phyloP scores from a whole-genome alignment of 30 jellyfish, hydroid and myxozoan species.

The Sanderia malayensis region DNA sequence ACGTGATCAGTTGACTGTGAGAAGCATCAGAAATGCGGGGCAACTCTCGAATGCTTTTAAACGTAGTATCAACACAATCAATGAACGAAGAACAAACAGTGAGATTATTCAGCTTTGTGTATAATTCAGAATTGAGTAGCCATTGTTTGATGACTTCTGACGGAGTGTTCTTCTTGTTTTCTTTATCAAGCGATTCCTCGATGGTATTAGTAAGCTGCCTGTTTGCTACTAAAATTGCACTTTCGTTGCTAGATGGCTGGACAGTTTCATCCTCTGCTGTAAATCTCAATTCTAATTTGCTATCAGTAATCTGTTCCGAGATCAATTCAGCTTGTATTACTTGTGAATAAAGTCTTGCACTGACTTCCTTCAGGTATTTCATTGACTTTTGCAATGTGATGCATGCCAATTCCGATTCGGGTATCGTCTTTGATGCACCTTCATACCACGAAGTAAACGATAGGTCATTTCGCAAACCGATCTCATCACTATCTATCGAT shows the following conservation, averaged over 20 bases:
- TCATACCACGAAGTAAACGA: slow-evolving; percentile 32
- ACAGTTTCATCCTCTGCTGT: background rate
- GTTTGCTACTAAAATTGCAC: slow-evolving; percentile 5
- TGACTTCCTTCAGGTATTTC: background rate
- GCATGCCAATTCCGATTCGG: slow-evolving; percentile 21
- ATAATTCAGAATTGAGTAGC: slow-evolving; percentile 22
- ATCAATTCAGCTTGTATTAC: background rate
- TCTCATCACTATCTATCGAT: background rate
- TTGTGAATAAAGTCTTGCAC: background rate
- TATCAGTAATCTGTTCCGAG: background rate
- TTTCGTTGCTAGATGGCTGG: background rate
- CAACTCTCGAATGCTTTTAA: slow-evolving; percentile 5
- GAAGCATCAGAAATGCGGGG: background rate
- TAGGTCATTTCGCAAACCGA: background rate
- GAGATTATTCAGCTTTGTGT: slow-evolving; percentile 16
- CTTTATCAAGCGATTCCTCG: background rate
- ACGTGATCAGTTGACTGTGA: background rate
- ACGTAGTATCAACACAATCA: slow-evolving; percentile 32
- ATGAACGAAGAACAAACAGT: slow-evolving; percentile 18
- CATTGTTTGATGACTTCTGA: slow-evolving; percentile 7
- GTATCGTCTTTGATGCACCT: background rate
- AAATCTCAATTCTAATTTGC: background rate
- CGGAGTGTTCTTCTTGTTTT: background rate
- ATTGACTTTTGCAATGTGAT: slow-evolving; percentile 24
- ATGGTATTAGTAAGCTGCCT: background rate